These are phyloP conservation scores for Thaumetopoea pityocampa DNA, from an alignment of 1,140 invertebrate genomes.

Conservation along the genomic window DNA sequence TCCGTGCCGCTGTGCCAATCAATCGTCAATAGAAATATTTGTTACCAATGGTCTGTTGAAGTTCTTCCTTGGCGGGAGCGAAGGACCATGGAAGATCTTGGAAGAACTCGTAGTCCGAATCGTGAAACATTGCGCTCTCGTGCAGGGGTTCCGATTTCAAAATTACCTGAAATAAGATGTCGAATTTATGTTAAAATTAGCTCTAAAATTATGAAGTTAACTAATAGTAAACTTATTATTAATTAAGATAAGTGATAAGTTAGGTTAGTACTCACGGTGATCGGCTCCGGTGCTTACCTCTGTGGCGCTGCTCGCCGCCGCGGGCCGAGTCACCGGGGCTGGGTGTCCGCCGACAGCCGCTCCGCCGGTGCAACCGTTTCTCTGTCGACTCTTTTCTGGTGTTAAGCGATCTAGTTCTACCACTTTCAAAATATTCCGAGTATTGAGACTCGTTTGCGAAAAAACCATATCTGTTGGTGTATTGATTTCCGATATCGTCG, in stretches of 20 bases:
- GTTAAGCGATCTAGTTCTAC: conserved; percentile 71
- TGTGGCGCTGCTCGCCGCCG: conserved; percentile 50
- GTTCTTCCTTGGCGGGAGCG: conserved; percentile 52
- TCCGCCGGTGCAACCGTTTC: conserved; percentile 47
- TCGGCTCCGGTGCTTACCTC: conserved; percentile 50
- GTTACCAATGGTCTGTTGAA: conserved; percentile 65
- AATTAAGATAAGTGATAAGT: conserved; percentile 28
- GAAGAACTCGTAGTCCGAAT: conserved; percentile 67
- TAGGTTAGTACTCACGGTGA: conserved; percentile 54
- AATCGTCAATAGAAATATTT: neutral
- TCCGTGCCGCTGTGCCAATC: too few relatives aligned
- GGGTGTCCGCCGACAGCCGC: conserved; percentile 27
- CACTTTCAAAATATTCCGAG: conserved; percentile 68
- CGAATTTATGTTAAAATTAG: conserved; percentile 32
- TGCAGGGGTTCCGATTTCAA: conserved; percentile 59
- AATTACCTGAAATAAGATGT: conserved; percentile 55
- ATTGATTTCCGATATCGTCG: conserved; percentile 66
- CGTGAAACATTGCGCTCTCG: conserved; percentile 60
- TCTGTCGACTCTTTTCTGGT: conserved; percentile 57
- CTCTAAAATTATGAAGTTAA: conserved; percentile 10
- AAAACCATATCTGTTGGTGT: conserved; percentile 72
- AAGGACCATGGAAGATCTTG: conserved; percentile 67
- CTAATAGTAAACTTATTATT: conserved; percentile 44
- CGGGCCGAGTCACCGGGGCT: conserved; percentile 30
- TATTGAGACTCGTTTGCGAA: conserved; percentile 70